Percentiles rank a stretch among this genome's conserved stretches.
Evolutionary conservation across 2,113 vertebrate species (phyloP).

Genomic region (Geococcyx californianus): DNA sequence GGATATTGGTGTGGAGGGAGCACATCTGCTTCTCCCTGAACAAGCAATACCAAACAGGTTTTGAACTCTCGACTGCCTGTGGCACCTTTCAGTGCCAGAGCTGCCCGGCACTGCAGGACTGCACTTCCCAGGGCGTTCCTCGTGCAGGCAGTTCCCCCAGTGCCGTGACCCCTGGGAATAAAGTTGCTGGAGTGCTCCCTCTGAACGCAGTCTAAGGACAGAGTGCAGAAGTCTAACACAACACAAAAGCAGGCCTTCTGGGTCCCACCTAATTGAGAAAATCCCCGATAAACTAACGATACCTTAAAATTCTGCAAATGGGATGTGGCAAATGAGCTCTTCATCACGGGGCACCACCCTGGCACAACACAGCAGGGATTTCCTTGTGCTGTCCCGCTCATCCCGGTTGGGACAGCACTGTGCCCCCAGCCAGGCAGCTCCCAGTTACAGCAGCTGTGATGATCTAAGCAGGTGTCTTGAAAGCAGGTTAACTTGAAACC

Average conservation of each 20-base stretch:
- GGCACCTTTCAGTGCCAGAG: too few relatives aligned
- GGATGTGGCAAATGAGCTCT: neutral
- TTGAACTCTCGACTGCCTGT: neutral
- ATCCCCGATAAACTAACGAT: neutral
- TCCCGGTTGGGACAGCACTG: neutral
- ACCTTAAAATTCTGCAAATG: neutral
- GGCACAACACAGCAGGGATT: neutral
- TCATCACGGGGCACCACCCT: neutral
- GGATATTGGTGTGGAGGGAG: neutral
- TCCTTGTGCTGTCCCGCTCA: neutral
- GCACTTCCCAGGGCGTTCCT: accelerated
- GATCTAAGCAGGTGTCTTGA: neutral
- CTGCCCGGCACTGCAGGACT: accelerated
- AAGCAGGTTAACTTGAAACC: neutral
- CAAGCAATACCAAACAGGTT: neutral
- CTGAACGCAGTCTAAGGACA: too few relatives aligned
- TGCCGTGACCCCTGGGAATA: accelerated
- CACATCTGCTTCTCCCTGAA: neutral
- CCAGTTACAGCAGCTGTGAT: neutral
- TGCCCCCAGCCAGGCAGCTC: neutral
- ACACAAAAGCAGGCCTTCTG: neutral
- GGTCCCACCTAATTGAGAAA: neutral
- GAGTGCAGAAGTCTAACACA: neutral
- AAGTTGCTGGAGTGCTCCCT: accelerated
- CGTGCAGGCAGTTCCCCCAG: accelerated